Base-by-base conservation (phyloP, 2,113 vertebrate genomes). In the Acanthochromis polyacanthus region DNA sequence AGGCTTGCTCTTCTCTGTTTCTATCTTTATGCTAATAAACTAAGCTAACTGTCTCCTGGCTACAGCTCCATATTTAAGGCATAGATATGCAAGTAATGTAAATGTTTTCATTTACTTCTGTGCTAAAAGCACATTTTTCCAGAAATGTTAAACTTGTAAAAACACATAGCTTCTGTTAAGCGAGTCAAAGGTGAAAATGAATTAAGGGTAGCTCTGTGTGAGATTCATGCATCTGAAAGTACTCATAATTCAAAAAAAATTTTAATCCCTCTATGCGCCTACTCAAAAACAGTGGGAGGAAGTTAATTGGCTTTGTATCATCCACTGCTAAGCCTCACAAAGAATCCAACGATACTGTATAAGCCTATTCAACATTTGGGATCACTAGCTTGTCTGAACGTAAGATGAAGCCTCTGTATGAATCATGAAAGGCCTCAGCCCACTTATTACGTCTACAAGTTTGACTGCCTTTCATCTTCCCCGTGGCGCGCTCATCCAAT, bases 401-500 rank as follows among this genome's bases (percentile, higher is more conserved):
- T 71, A 22, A 72, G 74, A 88, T 75, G 76, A 86, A 83, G 46
- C 86, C 78, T 83, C 56, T 28, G 69, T 52, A 82, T 85, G 66
- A 80, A 58, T 85, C 85, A 87, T 85, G 80, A 90, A 88, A 86
- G 80, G 70, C 82, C 68, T 84, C 78, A 50, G 68, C 82, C 87
- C 85, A 84, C 81, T 91, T 87, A 88, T 82, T 87, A 86, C 70
- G 30, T 85, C 91, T 80, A 82, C 89, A 75, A 84, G 82, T 86
- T 78, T 78, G 82, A 82, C 75, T 76, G 77, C 72, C 85, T 92
- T 91, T 91, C 87, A 91, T 92, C 87, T 86, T 79, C 58, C 61
- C 73, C 36, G 57, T 30, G 65, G 81, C 55, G 0, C 10, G 30
- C 58, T 88, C 81, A 86, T 89, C 82, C 82, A 80, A 83, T 88